Conservation (phyloP, 1,140 invertebrate genomes). For the Eriosoma lanigerum region DNA sequence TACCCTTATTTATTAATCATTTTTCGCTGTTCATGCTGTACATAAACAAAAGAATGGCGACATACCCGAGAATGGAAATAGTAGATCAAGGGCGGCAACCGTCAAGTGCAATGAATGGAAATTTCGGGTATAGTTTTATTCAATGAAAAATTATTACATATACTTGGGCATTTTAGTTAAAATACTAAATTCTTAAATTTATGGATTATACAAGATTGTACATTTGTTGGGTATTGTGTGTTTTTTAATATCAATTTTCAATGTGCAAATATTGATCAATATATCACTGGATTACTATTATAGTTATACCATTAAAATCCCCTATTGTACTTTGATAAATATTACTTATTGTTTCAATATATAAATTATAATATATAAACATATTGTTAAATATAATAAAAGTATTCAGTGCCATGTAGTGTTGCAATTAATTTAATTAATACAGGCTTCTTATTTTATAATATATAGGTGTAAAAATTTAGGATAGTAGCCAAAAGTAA, state of each 20-base stretch:
- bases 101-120: conserved; percentile 51
- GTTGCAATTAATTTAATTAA: conserved; percentile 35
- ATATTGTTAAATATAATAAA: not conserved
- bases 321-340: not conserved
- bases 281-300: not conserved
- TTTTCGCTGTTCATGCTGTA: conserved; percentile 47
- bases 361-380: no score
- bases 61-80: conserved; percentile 48
- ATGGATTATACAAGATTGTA: conserved; percentile 10
- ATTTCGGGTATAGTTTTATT: conserved; percentile 51
- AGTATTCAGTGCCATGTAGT: not conserved
- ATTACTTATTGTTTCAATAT: not conserved
- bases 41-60: conserved; percentile 48
- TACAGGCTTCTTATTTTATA: conserved; percentile 27
- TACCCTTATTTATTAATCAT: conserved; percentile 39
- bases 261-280: conserved; percentile 24
- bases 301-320: conserved; percentile 20
- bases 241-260: conserved; percentile 16
- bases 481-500: conserved; percentile 39
- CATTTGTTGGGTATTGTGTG: conserved; percentile 15
- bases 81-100: conserved; percentile 46
- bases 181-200: conserved; percentile 39
- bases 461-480: not conserved
- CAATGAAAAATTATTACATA: conserved; percentile 46
- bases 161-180: conserved; percentile 35